Conservation (phyloP, 2,113 vertebrate genomes). For the Bungarus multicinctus region DNA sequence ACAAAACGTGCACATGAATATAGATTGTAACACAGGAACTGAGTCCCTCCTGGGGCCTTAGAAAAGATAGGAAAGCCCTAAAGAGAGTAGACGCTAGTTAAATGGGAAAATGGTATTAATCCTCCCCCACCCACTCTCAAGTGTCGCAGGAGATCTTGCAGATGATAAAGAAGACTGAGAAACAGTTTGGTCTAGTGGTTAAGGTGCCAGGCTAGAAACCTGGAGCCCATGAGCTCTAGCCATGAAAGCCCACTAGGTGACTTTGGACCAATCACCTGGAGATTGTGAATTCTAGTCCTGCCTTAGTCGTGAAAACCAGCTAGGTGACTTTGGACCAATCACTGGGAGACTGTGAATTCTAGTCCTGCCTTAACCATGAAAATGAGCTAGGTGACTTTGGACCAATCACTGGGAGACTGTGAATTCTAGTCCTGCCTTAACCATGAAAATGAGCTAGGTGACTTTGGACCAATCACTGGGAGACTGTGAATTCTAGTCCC, state of each 20-base stretch:
- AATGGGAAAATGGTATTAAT: neutral
- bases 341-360: neutral
- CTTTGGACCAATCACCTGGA: neutral
- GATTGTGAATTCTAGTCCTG: neutral
- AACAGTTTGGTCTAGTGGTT: neutral
- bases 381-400: too few species aligned
- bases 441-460: too few species aligned
- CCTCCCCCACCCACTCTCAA: neutral
- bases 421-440: too few species aligned
- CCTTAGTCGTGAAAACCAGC: too few species aligned
- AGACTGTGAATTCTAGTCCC: too few species aligned
- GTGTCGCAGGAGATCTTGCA: neutral
- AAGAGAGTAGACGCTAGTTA: neutral
- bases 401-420: too few species aligned
- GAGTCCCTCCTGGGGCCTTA: neutral
- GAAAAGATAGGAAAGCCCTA: neutral
- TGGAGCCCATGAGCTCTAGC: neutral
- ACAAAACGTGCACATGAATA: constrained; percentile 14
- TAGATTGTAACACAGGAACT: neutral
- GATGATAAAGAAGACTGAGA: neutral
- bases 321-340: too few species aligned
- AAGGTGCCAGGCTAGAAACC: neutral
- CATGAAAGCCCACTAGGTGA: neutral
- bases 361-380: too few species aligned
- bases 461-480: too few species aligned